phyloP scores from a whole-genome alignment of 2,888 invertebrate genomes.

The Cheilosia pagana region DNA sequence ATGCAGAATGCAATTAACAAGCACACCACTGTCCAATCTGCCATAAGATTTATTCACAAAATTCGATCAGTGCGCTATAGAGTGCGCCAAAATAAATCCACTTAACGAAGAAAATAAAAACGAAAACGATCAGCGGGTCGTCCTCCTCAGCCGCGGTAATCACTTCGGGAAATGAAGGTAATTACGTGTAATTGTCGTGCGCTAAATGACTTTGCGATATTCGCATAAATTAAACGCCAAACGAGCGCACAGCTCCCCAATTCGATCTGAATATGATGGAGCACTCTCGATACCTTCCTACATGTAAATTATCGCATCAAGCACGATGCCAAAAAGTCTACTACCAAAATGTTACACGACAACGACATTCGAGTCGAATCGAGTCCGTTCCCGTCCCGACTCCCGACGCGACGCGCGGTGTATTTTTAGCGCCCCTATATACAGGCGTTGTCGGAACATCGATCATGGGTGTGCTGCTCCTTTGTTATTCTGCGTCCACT shows the following conservation, averaged over 20 bases:
- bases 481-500: conserved; percentile 67
- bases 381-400: background rate
- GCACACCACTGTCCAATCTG: background rate
- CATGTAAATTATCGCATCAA: conserved; percentile 60
- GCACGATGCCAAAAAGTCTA: conserved; percentile 72
- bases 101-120: conserved; percentile 20
- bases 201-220: conserved; percentile 73
- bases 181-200: conserved; percentile 72
- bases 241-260: conserved; percentile 32
- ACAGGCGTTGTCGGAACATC: conserved; percentile 65
- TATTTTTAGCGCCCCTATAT: conserved; percentile 58
- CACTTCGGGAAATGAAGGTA: conserved; percentile 71
- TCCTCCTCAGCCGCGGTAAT: conserved; percentile 30
- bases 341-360: conserved; percentile 45
- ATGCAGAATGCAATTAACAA: conserved; percentile 44
- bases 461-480: conserved; percentile 55
- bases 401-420: too few species aligned
- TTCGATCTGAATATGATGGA: conserved; percentile 64
- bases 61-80: conserved; percentile 9
- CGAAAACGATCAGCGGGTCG: background rate
- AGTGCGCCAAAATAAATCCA: conserved; percentile 55
- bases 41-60: conserved; percentile 41
- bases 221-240: conserved; percentile 68
- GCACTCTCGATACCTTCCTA: conserved; percentile 58
- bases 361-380: conserved; percentile 45